Conservation (phyloP, 2,797 vertebrate species). For the Fundulus diaphanus region DNA sequence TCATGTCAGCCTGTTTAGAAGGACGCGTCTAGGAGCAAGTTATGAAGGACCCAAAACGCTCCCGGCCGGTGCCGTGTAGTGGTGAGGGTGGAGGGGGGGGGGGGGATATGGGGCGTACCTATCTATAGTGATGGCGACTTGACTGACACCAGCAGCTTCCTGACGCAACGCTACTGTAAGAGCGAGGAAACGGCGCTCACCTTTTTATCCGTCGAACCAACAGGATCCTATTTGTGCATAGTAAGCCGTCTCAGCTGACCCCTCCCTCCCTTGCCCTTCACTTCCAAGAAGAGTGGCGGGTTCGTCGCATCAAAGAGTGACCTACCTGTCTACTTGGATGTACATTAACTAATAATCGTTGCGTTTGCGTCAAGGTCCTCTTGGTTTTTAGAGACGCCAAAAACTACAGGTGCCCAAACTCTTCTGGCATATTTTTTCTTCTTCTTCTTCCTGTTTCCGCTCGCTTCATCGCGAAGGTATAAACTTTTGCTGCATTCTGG, state of each 20-base stretch:
- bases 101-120: slow-evolving; percentile 54
- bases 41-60: not conserved
- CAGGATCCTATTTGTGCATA: slow-evolving; percentile 75
- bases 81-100: slow-evolving; percentile 18
- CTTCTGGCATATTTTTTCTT: not conserved
- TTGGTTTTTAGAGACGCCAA: not conserved
- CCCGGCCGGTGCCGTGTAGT: not conserved
- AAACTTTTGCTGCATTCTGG: slow-evolving; percentile 36
- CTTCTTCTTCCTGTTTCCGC: not conserved
- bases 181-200: slow-evolving; percentile 68
- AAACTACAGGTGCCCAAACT: slow-evolving; percentile 2
- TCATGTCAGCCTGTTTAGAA: not conserved
- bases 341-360: slow-evolving; percentile 52
- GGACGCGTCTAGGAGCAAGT: not conserved
- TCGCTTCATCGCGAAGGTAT: not conserved
- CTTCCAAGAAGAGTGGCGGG: slow-evolving; percentile 39
- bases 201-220: slow-evolving; percentile 77
- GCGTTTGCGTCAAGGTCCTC: slow-evolving; percentile 30
- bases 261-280: slow-evolving; percentile 14
- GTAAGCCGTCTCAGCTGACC: slow-evolving; percentile 66
- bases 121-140: slow-evolving; percentile 61
- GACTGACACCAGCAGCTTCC: slow-evolving; percentile 74
- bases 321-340: slow-evolving; percentile 6
- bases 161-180: slow-evolving; percentile 82
- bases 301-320: slow-evolving; percentile 25